Base-by-base conservation (phyloP, 1,140 invertebrate genomes). In the Gonatopus flavifemur region DNA sequence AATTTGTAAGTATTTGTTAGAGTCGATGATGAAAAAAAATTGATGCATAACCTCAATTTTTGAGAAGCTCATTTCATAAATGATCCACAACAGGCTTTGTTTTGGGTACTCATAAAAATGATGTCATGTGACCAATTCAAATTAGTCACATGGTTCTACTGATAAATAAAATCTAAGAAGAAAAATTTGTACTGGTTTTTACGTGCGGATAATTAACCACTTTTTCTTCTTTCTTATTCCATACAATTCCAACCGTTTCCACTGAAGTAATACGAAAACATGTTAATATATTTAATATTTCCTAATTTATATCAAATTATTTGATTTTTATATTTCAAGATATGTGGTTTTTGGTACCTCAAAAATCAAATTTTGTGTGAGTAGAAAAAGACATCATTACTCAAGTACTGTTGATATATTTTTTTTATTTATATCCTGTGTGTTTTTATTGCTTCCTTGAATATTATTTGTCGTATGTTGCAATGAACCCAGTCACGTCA, bases 1-100 rank as follows among this genome's bases (percentile, higher is more conserved):
- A 68, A 49, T 66, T 70, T 33, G 66, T 69, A 59, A 67, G 67
- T 70, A 46, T 5, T 25, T 28, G 2, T 1, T 9, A 3, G 30
- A 41, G 33, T 19, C 40, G 7, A 3, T 20, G 4, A 38, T 18
- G 12, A 13, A n/a, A n/a, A 10, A 1, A 4, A 24, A 15, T 9
- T 8, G 7, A 19, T 25, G 38, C 21, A 24, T 57, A 66, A 66
- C 62, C 57, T 62, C 31, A 55, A 22, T 35, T 45, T 41, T 9
- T 12, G 28, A 18, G n/a, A n/a, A n/a, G n/a, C n/a, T n/a, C n/a
- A n/a, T n/a, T n/a, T n/a, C n/a, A n/a, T n/a, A n/a, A n/a, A n/a
- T n/a, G n/a, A n/a, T n/a, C n/a, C n/a, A n/a, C n/a, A n/a, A n/a
- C n/a, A n/a, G n/a, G n/a, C n/a, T n/a, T 16, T 19, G n/a, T 21